Evolutionary conservation across 2,113 vertebrate genomes (phyloP), one percentile per base, ranked within the genome.

Genomic region (Mungos mungo): DNA sequence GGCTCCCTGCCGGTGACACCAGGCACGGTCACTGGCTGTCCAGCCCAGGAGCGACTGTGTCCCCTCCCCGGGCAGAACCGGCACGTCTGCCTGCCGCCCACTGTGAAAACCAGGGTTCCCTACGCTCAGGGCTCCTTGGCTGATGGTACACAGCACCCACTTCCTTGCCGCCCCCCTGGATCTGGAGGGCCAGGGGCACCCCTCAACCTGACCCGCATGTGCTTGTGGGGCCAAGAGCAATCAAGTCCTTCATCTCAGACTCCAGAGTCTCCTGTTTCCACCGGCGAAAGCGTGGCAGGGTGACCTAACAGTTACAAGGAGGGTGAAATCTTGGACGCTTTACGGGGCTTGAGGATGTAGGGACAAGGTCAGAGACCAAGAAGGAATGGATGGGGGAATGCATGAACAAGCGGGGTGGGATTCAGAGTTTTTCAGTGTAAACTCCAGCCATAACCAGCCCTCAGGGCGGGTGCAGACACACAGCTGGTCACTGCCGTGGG

Each of bases 131-230:
- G 35, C 33, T 29, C 29, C 38, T 76, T 8, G 0, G 29, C 5
- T 3, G 35, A 60, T 5, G 57, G 38, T 6, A 5, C 38, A 25
- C n/a, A 16, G 57, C 1, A 15, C 7, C 54, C 21, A 5, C 8
- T 68, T 91, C 57, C 3, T 0, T 0, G 1, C 52, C 18, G 38
- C 2, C 9, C 12, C 10, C 0, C 7, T 23, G 35, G 29, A 15
- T 21, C 2, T 57, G 66, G 15, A 25, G 29, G 45, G 3, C 15
- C 27, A 68, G 21, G 33, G 47, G n/a, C 16, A 50, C 25, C 15
- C 0, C 11, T 3, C 16, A 14, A 7, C 33, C 11, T 0, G 18
- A 52, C 0, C 0, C n/a, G 33, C 27, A 12, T 0, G 11, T 4
- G 35, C 47, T 71, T 11, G 5, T 0, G 74, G 27, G 27, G 45